Percentiles rank a stretch among this genome's conserved stretches.
Evolutionary conservation across 2,888 invertebrate genomes (phyloP).

Genomic region (Melangyna quadrimaculata): DNA sequence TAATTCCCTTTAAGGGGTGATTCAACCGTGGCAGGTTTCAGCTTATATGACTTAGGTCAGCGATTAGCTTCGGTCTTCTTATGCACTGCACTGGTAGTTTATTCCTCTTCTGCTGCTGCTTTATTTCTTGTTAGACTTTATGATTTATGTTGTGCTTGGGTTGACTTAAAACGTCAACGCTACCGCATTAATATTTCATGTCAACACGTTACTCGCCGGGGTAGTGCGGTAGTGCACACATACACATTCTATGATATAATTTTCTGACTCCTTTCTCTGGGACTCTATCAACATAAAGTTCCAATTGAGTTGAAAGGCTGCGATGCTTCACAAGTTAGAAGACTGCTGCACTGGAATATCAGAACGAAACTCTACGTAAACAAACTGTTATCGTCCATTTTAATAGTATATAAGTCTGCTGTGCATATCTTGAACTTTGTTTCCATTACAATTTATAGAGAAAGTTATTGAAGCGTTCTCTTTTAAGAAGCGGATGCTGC

Average conservation of each 20-base stretch:
- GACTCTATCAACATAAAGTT: conserved; percentile 46
- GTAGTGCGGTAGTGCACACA: background rate
- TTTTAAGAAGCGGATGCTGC: conserved; percentile 17
- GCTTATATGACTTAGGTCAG: conserved; percentile 2
- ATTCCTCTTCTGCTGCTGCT: background rate
- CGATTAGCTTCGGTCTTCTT: conserved; percentile 41
- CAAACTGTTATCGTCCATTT: background rate
- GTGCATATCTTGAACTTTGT: conserved; percentile 6
- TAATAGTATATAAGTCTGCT: background rate
- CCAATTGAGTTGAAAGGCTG: conserved; percentile 42
- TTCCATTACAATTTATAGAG: conserved; percentile 42
- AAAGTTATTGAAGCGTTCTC: conserved; percentile 19
- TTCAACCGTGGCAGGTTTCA: background rate
- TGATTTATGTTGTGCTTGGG: conserved; percentile 63
- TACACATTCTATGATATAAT: background rate
- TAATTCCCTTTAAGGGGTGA: conserved; percentile 18
- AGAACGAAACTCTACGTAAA: background rate
- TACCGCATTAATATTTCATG: conserved; percentile 70
- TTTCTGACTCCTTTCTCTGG: background rate
- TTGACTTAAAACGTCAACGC: conserved; percentile 58
- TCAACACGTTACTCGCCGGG: conserved; percentile 57
- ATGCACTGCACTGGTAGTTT: background rate
- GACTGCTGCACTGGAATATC: conserved; percentile 34
- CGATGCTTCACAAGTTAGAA: conserved; percentile 2
- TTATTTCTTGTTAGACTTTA: conserved; percentile 39